phyloP scores from a whole-genome alignment of 1,140 invertebrate species.

The Drosophila carrolli region DNA sequence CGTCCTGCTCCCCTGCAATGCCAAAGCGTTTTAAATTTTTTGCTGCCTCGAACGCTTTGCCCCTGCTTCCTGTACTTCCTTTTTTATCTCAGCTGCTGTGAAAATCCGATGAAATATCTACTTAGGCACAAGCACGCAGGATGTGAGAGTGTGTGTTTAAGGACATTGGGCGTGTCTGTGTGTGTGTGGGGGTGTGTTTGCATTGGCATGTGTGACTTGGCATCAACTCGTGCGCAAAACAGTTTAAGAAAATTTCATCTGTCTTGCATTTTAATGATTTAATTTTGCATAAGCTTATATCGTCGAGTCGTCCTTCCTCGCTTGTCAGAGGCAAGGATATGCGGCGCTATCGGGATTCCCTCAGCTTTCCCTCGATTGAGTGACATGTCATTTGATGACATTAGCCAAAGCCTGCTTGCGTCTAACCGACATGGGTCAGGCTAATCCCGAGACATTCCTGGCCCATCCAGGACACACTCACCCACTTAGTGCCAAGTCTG shows the following conservation, averaged over 20 bases:
- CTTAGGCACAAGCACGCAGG: constrained; percentile 62
- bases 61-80: constrained; percentile 1
- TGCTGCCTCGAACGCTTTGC: constrained; percentile 30
- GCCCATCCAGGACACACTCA: neutral
- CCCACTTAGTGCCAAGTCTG: constrained; percentile 20
- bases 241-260: constrained; percentile 75
- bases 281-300: constrained; percentile 75
- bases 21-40: constrained; percentile 66
- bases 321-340: constrained; percentile 25
- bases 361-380: constrained; percentile 36
- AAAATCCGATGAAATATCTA: constrained; percentile 73
- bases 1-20: neutral
- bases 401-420: constrained; percentile 62
- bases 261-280: constrained; percentile 77
- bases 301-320: constrained; percentile 5
- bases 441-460: constrained; percentile 29
- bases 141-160: constrained; percentile 11
- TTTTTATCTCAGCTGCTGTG: constrained; percentile 58
- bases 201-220: constrained; percentile 47
- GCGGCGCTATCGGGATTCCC: constrained; percentile 19
- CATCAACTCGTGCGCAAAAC: constrained; percentile 74
- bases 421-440: constrained; percentile 55
- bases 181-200: constrained; percentile 36
- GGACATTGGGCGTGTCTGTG: constrained; percentile 6
- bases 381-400: constrained; percentile 72